Evolutionary conservation across 2,113 vertebrate genomes (phyloP), one percentile per base, ranked within the genome.

Genomic region (Lepus europaeus): DNA sequence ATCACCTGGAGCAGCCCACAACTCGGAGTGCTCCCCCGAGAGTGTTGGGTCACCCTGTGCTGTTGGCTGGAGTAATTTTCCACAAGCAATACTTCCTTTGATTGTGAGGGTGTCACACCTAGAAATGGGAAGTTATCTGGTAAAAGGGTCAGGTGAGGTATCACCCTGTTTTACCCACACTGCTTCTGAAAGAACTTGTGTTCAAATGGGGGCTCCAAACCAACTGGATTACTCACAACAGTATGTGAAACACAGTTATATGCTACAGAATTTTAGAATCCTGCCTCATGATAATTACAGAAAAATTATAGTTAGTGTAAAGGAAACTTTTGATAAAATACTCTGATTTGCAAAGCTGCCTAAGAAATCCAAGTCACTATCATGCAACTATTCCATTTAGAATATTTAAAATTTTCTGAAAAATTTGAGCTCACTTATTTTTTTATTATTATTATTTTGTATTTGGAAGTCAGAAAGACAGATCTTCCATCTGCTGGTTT

Each of bases 261-360:
- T 6, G 17, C 3, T 9, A 19, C 29, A 49, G 79, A 33, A 68
- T 84, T 64, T 72, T 68, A 59, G 33, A 74, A 81, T 27, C 56
- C 63, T 49, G 45, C n/a, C 45, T 72, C 31, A 3, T 61, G 36
- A 69, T 11, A 12, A 39, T 31, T 1, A 16, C 8, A 49, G 22
- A 25, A 80, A 14, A 53, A 76, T 31, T 31, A 63, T 4, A 45
- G 12, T n/a, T 16, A 56, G 51, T 23, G 6, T 29, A 74, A 69
- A 93, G 17, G 3, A 73, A 53, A 51, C 3, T 39, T 89, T 77
- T 82, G n/a, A 81, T 73, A 90, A 66, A 68, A 82, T 82, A 63
- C 10, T 14, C 20, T 53, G 25, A 25, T 49, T 78, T 77, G 56
- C 2, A 39, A 29, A 33, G 23, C 83, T 84, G 5, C 27, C 45